Conservation (phyloP, 2,797 vertebrate genomes). For the Xenentodon cancila region DNA sequence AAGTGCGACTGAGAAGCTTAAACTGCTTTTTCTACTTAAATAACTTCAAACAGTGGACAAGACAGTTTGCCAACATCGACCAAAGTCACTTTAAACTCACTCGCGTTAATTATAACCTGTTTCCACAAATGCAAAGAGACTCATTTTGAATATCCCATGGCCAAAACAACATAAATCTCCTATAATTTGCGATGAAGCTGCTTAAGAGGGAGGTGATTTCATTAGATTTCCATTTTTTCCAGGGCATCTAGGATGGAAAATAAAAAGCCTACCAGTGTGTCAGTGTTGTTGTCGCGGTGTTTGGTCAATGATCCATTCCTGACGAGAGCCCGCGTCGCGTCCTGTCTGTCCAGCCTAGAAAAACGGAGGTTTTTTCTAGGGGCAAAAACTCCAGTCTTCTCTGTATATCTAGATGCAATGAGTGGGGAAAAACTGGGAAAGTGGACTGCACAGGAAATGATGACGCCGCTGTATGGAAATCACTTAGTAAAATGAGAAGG, state of each 20-base stretch:
- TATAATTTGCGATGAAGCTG: constrained; percentile 27
- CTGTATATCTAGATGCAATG: constrained; percentile 55
- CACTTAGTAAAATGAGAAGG: constrained; percentile 42
- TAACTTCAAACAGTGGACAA: constrained; percentile 17
- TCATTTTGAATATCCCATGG: neutral
- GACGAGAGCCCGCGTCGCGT: constrained; percentile 37
- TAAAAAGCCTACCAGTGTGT: constrained; percentile 55
- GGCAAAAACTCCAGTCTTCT: constrained; percentile 58
- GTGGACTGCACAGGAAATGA: constrained; percentile 85
- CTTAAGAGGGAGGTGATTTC: constrained; percentile 2
- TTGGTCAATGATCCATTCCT: constrained; percentile 75
- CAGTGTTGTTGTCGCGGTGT: constrained; percentile 18
- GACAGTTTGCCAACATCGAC: constrained; percentile 9
- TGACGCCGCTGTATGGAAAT: constrained; percentile 81
- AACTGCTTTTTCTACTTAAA: constrained; percentile 8
- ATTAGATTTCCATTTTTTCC: neutral
- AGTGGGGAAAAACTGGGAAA: constrained; percentile 41
- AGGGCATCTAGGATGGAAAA: neutral
- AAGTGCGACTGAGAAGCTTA: constrained; percentile 32
- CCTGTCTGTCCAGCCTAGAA: constrained; percentile 58
- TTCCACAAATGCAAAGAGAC: neutral
- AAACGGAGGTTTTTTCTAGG: constrained; percentile 47
- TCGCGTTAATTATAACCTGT: neutral
- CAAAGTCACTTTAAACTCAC: constrained; percentile 8
- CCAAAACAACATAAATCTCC: constrained; percentile 13